phyloP scores from a whole-genome alignment of 2,113 vertebrate species.

The Alces alces region DNA sequence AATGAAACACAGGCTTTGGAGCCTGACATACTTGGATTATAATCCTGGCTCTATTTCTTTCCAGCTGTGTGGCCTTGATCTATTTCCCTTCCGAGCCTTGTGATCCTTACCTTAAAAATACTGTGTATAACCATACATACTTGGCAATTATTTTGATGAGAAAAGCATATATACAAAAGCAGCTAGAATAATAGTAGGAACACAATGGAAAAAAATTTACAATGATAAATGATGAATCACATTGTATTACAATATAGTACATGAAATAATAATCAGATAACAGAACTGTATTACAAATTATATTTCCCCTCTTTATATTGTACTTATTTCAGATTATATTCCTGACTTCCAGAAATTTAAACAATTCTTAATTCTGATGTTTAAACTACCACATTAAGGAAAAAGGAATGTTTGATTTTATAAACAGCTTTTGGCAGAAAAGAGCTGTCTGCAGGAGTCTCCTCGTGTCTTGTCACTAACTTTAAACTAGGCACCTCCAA shows the following conservation, averaged over 20 bases:
- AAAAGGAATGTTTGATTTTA: not conserved
- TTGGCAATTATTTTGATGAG: not conserved
- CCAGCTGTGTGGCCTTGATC: conserved; percentile 7
- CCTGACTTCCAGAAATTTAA: conserved; percentile 7
- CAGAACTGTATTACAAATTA: not conserved
- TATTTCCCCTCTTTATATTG: not conserved
- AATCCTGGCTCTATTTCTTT: not conserved
- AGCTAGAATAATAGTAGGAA: not conserved
- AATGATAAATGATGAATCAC: not conserved
- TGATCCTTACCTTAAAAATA: not conserved
- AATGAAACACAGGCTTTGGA: conserved; percentile 15
- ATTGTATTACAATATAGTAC: not conserved
- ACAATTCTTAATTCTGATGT: not conserved
- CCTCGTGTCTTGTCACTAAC: not conserved
- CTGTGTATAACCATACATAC: not conserved
- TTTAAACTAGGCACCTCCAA: not conserved
- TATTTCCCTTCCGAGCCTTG: not conserved
- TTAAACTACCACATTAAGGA: not conserved
- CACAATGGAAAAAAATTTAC: not conserved
- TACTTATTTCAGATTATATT: not conserved
- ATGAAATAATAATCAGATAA: not conserved
- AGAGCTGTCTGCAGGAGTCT: not conserved
- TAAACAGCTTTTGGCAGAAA: not conserved
- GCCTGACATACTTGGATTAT: not conserved
- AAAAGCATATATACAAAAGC: not conserved